Percentiles rank a stretch among this genome's conserved stretches.
These are phyloP conservation scores for Heliconius cydno DNA, from an alignment of 2,888 invertebrate genomes.

Conservation along the genomic window DNA sequence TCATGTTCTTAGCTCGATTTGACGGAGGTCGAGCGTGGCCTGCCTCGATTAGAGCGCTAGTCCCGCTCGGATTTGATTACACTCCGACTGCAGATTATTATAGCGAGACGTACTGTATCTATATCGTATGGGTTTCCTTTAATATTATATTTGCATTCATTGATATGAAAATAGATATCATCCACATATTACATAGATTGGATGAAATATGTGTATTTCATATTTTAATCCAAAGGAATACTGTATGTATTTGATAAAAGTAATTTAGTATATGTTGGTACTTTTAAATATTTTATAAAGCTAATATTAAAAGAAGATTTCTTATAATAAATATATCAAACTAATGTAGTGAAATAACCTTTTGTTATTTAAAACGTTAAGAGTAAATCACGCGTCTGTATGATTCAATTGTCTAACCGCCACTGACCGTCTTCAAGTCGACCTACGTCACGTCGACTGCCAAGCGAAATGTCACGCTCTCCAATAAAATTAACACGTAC, in stretches of 20 bases:
- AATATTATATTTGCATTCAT: conserved; percentile 14
- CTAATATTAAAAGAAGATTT: not conserved
- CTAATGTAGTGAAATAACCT: not conserved
- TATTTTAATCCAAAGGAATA: conserved; percentile 14
- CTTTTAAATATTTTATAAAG: not conserved
- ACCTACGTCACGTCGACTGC: conserved; percentile 65
- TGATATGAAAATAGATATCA: conserved; percentile 16
- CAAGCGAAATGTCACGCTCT: conserved; percentile 54
- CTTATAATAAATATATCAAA: not conserved
- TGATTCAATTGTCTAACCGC: conserved; percentile 73
- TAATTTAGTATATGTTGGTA: not conserved
- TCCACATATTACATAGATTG: not conserved
- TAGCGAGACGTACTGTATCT: conserved; percentile 22
- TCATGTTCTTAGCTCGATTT: conserved; percentile 59
- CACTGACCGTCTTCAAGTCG: conserved; percentile 57
- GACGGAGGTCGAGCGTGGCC: conserved; percentile 75
- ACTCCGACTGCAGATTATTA: conserved; percentile 50
- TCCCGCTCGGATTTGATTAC: conserved; percentile 71
- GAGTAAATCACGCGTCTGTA: conserved; percentile 62
- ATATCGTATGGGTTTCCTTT: conserved; percentile 17
- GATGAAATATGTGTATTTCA: not conserved
- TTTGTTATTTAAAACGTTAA: conserved; percentile 37
- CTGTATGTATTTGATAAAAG: not conserved
- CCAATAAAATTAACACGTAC: conserved; percentile 67
- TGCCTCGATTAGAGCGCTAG: conserved; percentile 66